Evolutionary conservation across 2,888 invertebrate genomes (phyloP).

Genomic region (Drosophila recens): DNA sequence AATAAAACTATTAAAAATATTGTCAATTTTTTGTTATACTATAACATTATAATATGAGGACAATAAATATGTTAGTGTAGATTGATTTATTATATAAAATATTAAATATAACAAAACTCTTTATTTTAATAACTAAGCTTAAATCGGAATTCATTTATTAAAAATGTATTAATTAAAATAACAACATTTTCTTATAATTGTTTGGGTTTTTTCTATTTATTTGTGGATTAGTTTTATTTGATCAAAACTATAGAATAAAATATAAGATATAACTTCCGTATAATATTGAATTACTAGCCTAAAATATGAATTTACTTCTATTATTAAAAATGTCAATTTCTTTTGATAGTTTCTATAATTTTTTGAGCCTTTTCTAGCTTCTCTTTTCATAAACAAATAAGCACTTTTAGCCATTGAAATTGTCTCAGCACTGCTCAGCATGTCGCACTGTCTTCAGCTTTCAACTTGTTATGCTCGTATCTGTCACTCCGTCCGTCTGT

Average conservation of each 20-base stretch:
- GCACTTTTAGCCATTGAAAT: not conserved
- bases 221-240: too few relatives aligned
- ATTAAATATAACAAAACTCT: not conserved
- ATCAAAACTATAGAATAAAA: not conserved
- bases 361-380: not conserved
- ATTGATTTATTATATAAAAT: too few relatives aligned
- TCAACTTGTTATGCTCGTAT: slow-evolving; percentile 4
- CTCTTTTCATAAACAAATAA: not conserved
- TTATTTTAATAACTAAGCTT: not conserved
- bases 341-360: not conserved
- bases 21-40: too few relatives aligned
- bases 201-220: too few relatives aligned
- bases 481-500: not conserved
- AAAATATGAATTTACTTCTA: not conserved
- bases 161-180: too few relatives aligned
- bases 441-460: slow-evolving; percentile 5
- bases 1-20: too few relatives aligned
- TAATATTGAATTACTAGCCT: not conserved
- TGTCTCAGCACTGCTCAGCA: not conserved
- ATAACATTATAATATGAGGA: too few relatives aligned
- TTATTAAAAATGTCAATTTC: not conserved
- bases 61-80: too few relatives aligned
- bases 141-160: too few relatives aligned
- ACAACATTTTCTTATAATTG: too few relatives aligned
- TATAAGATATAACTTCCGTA: not conserved